These are phyloP conservation scores for Drosophila emarginata DNA, from an alignment of 2,888 invertebrate species.

Conservation along the genomic window DNA sequence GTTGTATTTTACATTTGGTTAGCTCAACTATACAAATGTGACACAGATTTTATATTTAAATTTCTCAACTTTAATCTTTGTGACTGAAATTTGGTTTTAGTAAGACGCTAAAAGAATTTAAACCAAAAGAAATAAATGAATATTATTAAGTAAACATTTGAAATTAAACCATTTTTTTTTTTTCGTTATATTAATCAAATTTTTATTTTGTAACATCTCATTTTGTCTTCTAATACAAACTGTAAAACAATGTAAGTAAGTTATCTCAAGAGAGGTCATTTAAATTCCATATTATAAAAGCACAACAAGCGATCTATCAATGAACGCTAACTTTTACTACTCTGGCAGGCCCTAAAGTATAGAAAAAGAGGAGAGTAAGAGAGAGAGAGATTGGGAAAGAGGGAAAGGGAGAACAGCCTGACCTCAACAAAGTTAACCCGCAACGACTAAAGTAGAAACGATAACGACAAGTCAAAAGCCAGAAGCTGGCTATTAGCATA, in stretches of 20 bases:
- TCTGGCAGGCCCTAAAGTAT: neutral
- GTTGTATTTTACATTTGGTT: neutral
- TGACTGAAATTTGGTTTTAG: too few species aligned
- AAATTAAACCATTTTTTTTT: too few species aligned
- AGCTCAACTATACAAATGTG: neutral
- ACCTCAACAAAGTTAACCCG: constrained; percentile 8
- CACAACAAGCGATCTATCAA: neutral
- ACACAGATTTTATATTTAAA: neutral
- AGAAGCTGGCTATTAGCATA: constrained; percentile 65
- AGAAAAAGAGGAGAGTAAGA: neutral
- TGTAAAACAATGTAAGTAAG: neutral
- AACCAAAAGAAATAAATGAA: too few species aligned
- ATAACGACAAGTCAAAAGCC: neutral
- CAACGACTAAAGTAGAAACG: neutral
- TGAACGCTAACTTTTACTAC: neutral
- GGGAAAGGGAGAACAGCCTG: neutral
- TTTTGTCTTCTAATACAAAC: too few species aligned
- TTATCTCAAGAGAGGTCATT: neutral
- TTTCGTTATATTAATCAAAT: too few species aligned
- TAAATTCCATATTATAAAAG: neutral
- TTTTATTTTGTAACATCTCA: too few species aligned
- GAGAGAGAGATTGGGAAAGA: neutral
- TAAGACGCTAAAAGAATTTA: too few species aligned
- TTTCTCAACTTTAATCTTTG: too few species aligned
- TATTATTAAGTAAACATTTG: too few species aligned